These are phyloP conservation scores for Steatornis caripensis DNA, from an alignment of 2,113 vertebrate genomes.

Conservation along the genomic window DNA sequence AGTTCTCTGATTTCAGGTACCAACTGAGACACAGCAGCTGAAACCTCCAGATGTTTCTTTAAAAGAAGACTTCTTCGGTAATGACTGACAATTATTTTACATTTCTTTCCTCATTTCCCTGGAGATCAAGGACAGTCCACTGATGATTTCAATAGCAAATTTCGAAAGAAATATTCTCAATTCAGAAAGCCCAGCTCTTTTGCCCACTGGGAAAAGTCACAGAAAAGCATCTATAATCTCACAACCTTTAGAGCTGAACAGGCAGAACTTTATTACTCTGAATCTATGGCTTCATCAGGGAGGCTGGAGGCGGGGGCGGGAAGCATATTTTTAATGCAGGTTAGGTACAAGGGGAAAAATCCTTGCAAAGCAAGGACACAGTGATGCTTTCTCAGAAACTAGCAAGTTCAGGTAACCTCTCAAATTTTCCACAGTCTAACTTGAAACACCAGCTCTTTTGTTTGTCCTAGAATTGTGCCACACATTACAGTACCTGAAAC, in stretches of 20 bases:
- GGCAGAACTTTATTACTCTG: not conserved
- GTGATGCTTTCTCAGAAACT: not conserved
- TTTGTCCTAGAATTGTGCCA: not conserved
- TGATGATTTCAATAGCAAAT: not conserved
- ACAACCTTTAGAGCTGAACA: not conserved
- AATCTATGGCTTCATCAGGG: not conserved
- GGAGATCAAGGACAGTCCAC: not conserved
- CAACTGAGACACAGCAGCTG: not conserved
- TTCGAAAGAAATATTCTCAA: not conserved
- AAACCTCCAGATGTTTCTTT: not conserved
- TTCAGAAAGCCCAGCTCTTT: not conserved
- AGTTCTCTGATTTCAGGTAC: not conserved
- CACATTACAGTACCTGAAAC: not conserved
- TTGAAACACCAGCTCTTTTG: constrained; percentile 1
- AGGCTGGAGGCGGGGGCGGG: fast-evolving
- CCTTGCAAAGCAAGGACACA: not conserved
- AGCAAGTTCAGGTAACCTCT: not conserved
- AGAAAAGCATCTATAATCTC: not conserved
- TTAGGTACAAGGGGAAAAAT: not conserved
- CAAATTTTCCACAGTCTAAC: not conserved
- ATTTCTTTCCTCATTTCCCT: not conserved
- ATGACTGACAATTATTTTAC: not conserved
- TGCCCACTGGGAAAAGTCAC: not conserved
- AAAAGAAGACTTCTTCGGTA: not conserved
- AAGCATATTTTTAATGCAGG: not conserved